Percentiles rank a stretch among this genome's conserved stretches.
These are phyloP conservation scores for Tupiocoris notatus DNA, from an alignment of 2,888 invertebrate genomes.

Conservation along the genomic window DNA sequence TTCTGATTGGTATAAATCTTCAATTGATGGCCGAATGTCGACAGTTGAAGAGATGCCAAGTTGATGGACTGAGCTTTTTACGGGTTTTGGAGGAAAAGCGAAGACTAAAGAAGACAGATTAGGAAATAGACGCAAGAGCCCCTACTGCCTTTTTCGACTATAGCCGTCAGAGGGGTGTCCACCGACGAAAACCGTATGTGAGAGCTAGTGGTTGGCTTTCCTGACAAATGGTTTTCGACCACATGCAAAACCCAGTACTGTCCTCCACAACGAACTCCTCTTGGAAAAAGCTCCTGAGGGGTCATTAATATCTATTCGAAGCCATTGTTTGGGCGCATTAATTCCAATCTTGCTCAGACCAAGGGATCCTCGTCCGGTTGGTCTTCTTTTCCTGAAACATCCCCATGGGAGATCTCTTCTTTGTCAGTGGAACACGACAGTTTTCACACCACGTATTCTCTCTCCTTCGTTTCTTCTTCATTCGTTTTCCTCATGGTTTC, in stretches of 20 bases:
- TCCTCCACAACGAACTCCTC: neutral
- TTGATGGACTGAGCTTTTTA: neutral
- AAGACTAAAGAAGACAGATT: constrained; percentile 47
- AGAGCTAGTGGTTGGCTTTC: constrained; percentile 13
- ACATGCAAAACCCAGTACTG: constrained; percentile 47
- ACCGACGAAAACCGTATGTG: neutral
- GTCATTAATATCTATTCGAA: constrained; percentile 47
- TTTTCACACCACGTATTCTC: neutral
- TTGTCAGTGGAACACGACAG: constrained; percentile 20
- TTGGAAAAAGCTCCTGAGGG: constrained; percentile 8
- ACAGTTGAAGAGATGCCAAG: neutral
- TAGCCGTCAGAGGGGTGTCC: neutral
- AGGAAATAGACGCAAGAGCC: constrained; percentile 30
- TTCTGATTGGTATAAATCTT: constrained; percentile 48
- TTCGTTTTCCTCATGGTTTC: neutral
- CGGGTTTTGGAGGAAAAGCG: constrained; percentile 14
- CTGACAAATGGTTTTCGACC: constrained; percentile 47
- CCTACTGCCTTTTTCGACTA: too few species aligned
- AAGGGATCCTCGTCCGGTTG: neutral
- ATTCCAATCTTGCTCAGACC: constrained; percentile 44
- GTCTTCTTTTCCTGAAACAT: neutral
- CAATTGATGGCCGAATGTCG: constrained; percentile 8
- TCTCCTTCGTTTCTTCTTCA: neutral
- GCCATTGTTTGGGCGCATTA: constrained; percentile 43
- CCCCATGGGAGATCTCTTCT: constrained; percentile 20